Evolutionary conservation across 2,113 vertebrate species (phyloP), one percentile per base, ranked within the genome.

Genomic region (Carollia perspicillata): DNA sequence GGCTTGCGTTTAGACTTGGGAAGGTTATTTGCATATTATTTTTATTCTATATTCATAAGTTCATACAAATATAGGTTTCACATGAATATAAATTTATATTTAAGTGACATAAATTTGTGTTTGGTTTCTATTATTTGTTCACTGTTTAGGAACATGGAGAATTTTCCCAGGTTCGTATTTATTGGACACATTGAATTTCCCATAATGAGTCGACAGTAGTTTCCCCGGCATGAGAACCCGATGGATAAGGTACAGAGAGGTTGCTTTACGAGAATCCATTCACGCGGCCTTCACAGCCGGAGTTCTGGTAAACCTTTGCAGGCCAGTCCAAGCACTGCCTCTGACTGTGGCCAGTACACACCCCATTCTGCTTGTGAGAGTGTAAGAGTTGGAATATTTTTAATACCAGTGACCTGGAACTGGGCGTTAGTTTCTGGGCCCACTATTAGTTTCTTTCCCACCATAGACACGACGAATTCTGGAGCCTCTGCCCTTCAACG

Each of bases 331-430:
- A 66, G 98, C 96, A 80, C 99, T 8, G 49, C 94, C 51, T n/a
- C 98, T 71, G 55, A 99, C 99, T 0, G 99, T 99, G 80, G 98
- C 99, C 98, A 99, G 65, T 60, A 99, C 99, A 96, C 98, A 99
- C 84, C 99, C 99, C 94, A 98, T 99, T 97, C 99, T 99, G 96
- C 99, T 99, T 71, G 68, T 93, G 18, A 98, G 97, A 60, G 99
- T 99, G 51, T 98, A 99, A 65, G 99, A 90, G 93, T 99, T 99
- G 98, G 99, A 99, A 98, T 99, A 98, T 96, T 99, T 78, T 99
- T 98, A 91, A 99, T 95, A 69, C 99, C 99, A 98, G 99, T 99
- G 96, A 99, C 99, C 95, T 99, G 99, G 96, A 99, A 98, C 13
- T 99, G 97, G 28, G 88, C 78, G 95, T 98, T 98, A 0, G 98